phyloP scores from a whole-genome alignment of 2,888 invertebrate genomes.

The Omphaloscelis lunosa region DNA sequence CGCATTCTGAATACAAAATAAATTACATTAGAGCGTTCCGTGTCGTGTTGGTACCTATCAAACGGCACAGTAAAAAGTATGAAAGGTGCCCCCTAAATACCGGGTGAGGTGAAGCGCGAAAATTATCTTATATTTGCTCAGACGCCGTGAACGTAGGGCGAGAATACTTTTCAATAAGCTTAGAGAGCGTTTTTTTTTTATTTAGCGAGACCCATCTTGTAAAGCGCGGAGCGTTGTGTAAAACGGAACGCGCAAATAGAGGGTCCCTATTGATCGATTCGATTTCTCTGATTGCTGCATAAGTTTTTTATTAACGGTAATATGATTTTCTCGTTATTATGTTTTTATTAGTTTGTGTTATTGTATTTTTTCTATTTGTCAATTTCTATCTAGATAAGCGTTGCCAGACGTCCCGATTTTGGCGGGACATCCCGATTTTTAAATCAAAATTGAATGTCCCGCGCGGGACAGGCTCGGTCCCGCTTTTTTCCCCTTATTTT shows the following conservation, averaged over 20 bases:
- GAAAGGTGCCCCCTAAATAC: conserved; percentile 91
- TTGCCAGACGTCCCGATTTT: too few species aligned
- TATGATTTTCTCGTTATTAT: conserved; percentile 45
- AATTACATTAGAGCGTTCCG: conserved; percentile 85
- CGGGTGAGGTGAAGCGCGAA: conserved; percentile 89
- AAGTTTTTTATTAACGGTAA: conserved; percentile 64
- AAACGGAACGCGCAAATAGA: conserved; percentile 86
- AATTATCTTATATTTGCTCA: conserved; percentile 91
- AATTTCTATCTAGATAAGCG: neutral
- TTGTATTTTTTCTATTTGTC: neutral
- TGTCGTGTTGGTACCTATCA: conserved; percentile 78
- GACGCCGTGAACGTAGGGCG: conserved; percentile 90
- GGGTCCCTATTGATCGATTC: conserved; percentile 84
- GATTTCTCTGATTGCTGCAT: conserved; percentile 76
- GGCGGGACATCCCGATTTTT: too few species aligned
- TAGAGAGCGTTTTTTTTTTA: conserved; percentile 89
- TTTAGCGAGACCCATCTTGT: conserved; percentile 85
- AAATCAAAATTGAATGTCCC: too few species aligned
- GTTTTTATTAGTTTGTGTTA: neutral
- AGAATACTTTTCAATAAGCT: conserved; percentile 91
- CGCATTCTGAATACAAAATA: conserved; percentile 87
- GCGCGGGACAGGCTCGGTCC: too few species aligned
- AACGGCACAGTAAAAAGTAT: conserved; percentile 88
- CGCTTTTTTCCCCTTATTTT: too few species aligned
- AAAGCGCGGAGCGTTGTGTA: conserved; percentile 79